phyloP scores from a whole-genome alignment of 92 coral and sea anemone genomes.

The Scolanthus callimorphus region DNA sequence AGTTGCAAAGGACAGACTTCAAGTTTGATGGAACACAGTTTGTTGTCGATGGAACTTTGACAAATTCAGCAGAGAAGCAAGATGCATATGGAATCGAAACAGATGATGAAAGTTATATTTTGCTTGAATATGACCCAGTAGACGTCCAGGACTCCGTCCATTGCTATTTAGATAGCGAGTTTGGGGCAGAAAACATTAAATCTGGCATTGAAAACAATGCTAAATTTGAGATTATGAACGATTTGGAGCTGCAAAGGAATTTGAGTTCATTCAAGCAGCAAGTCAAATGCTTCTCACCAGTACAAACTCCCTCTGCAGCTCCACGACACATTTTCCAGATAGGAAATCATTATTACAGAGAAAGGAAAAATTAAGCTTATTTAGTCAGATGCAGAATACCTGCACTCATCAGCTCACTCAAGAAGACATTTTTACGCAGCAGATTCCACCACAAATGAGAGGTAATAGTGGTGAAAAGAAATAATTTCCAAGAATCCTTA shows the following conservation, averaged over 20 bases:
- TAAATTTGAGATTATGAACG: not conserved
- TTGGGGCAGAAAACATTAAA: slow-evolving; percentile 11
- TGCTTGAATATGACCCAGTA: slow-evolving; percentile 59
- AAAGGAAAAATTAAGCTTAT: no score
- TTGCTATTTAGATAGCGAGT: slow-evolving; percentile 57
- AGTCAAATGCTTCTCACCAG: slow-evolving; percentile 41
- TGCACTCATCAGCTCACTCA: slow-evolving; percentile 48
- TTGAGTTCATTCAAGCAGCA: slow-evolving; percentile 41
- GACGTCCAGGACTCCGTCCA: slow-evolving; percentile 48
- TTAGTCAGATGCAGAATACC: no score
- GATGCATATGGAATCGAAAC: no score
- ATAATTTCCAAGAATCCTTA: no score
- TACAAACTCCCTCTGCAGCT: no score
- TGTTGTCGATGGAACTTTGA: not conserved
- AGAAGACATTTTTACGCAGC: slow-evolving; percentile 65
- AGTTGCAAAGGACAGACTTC: slow-evolving; percentile 10
- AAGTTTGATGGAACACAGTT: slow-evolving; percentile 13
- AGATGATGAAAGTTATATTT: slow-evolving; percentile 50
- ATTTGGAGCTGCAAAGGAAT: slow-evolving; percentile 52
- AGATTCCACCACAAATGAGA: no score
- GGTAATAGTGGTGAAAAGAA: no score
- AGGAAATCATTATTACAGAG: no score
- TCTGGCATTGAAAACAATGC: not conserved
- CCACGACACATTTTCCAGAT: no score
- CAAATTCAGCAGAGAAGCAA: no score